Conservation (phyloP, 2,113 vertebrate species). For the Hypanus sabinus region DNA sequence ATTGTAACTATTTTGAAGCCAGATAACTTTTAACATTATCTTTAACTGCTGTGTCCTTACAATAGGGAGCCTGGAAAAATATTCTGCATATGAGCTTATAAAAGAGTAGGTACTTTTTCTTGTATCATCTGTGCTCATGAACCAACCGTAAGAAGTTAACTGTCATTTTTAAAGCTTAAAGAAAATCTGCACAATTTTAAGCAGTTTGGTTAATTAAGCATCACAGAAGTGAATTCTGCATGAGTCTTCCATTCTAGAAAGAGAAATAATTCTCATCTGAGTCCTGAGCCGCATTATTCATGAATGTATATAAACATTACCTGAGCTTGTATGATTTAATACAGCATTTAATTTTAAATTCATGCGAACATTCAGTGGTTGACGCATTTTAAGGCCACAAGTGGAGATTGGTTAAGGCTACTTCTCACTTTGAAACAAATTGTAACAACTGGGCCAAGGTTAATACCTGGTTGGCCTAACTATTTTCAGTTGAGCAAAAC, state of each 20-base stretch:
- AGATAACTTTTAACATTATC: constrained; percentile 14
- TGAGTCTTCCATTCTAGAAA: neutral
- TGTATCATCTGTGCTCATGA: neutral
- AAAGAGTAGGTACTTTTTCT: neutral
- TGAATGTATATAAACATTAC: neutral
- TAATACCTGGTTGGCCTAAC: too few relatives aligned
- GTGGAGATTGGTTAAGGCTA: neutral
- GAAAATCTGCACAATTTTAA: neutral
- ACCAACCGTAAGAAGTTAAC: neutral
- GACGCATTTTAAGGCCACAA: neutral
- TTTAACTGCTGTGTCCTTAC: neutral
- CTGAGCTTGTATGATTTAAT: neutral
- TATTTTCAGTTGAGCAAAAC: too few relatives aligned
- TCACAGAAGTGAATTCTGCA: neutral
- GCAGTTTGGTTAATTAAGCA: constrained; percentile 8
- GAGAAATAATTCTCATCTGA: neutral
- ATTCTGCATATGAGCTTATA: neutral
- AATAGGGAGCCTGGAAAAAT: constrained; percentile 29
- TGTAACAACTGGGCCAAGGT: neutral
- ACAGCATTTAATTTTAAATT: neutral
- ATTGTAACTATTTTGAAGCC: constrained; percentile 12
- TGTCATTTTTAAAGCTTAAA: constrained; percentile 28
- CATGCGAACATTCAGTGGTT: neutral
- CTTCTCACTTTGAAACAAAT: neutral
- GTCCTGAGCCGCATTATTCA: neutral